A percentile compares a stretch with the other conserved stretches of the same genome.
Conservation (phyloP, 2,797 vertebrate species). For the Danio choprae region DNA sequence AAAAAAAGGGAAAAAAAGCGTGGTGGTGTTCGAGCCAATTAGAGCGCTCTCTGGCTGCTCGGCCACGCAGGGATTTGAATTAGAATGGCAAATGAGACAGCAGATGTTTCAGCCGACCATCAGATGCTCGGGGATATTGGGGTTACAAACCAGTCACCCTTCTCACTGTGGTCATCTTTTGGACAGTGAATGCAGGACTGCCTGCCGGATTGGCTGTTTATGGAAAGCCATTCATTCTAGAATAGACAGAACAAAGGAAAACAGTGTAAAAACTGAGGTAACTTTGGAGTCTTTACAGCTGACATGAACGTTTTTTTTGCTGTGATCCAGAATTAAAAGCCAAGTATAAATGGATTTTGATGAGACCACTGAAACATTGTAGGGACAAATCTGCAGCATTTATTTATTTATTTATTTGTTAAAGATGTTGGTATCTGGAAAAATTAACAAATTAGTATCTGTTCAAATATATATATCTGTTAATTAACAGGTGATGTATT, state of each 20-base stretch:
- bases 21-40: constrained; percentile 59
- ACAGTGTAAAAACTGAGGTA: not conserved
- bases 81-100: constrained; percentile 65
- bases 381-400: not conserved
- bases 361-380: not conserved
- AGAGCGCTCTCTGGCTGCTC: constrained; percentile 55
- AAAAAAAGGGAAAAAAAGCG: constrained; percentile 36
- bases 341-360: not conserved
- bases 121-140: constrained; percentile 65
- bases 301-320: not conserved
- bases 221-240: not conserved
- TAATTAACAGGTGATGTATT: no score
- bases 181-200: constrained; percentile 45
- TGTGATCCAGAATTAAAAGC: not conserved
- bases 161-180: constrained; percentile 48
- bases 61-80: constrained; percentile 63
- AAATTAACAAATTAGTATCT: not conserved
- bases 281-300: not conserved
- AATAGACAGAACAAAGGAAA: not conserved
- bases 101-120: constrained; percentile 61
- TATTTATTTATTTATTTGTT: not conserved
- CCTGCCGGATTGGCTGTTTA: constrained; percentile 45
- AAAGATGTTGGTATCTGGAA: not conserved
- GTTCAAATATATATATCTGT: no score
- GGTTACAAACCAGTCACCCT: constrained; percentile 61